A percentile compares a stretch with the other conserved stretches of the same genome.
These are phyloP conservation scores for Microhierax caerulescens DNA, from an alignment of 2,797 vertebrate species.

Conservation along the genomic window DNA sequence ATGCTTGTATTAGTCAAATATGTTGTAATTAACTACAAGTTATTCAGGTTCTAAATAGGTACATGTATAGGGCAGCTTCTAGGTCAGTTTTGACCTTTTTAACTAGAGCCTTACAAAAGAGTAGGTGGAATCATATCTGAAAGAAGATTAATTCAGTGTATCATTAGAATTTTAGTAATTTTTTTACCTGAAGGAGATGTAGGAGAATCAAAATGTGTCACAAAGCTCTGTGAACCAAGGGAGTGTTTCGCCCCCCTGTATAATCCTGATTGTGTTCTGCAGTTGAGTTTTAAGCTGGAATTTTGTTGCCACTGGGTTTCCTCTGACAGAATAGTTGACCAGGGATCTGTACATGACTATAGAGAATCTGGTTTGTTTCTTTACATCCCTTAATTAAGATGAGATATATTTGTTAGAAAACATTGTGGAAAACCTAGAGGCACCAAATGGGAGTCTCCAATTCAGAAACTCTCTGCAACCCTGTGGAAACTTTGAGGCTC, in stretches of 20 bases:
- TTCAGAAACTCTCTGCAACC: neutral
- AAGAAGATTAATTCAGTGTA: neutral
- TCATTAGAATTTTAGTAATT: neutral
- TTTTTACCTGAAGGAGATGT: neutral
- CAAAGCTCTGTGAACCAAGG: neutral
- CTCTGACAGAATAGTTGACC: neutral
- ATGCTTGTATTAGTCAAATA: neutral
- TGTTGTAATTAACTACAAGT: neutral
- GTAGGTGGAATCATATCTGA: neutral
- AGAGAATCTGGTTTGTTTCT: neutral
- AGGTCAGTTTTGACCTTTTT: neutral
- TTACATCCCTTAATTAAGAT: neutral
- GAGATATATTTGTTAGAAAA: neutral
- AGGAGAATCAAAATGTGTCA: neutral
- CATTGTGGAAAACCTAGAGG: neutral
- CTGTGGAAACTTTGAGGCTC: neutral
- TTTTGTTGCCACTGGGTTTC: neutral
- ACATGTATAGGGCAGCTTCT: neutral
- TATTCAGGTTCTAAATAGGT: neutral
- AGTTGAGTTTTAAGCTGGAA: neutral
- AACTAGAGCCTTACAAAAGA: neutral
- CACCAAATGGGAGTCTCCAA: neutral
- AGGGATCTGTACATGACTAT: neutral
- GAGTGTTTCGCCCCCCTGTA: rapidly evolving
- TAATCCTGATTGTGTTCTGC: neutral